These are phyloP conservation scores for Cacatua alba DNA, from an alignment of 2,113 vertebrate genomes.

Conservation along the genomic window DNA sequence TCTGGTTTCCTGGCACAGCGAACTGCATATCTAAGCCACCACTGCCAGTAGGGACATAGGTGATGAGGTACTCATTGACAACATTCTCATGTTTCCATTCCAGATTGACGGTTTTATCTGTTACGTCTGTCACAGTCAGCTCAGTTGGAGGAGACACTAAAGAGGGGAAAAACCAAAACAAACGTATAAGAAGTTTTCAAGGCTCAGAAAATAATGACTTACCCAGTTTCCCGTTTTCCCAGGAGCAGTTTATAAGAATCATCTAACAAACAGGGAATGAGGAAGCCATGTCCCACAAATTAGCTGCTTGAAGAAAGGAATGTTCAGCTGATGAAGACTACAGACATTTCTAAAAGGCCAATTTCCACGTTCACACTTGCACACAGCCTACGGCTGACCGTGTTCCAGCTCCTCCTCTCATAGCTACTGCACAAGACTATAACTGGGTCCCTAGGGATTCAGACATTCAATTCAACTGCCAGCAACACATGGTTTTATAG, in stretches of 20 bases:
- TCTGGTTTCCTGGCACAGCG: constrained; percentile 88
- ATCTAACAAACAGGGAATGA: not conserved
- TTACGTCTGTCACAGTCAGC: constrained; percentile 86
- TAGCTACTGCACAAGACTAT: not conserved
- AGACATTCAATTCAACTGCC: not conserved
- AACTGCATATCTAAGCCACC: constrained; percentile 91
- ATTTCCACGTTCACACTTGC: not conserved
- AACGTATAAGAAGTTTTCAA: not conserved
- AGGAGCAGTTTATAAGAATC: not conserved
- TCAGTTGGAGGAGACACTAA: constrained; percentile 92
- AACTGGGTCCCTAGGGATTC: not conserved
- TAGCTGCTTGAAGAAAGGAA: constrained; percentile 1
- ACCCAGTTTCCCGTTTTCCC: not conserved
- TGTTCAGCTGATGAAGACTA: constrained; percentile 26
- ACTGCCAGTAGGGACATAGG: constrained; percentile 85
- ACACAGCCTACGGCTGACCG: not conserved
- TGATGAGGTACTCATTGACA: constrained; percentile 88
- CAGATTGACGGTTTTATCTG: constrained; percentile 89
- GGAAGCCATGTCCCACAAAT: not conserved
- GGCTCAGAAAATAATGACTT: not conserved
- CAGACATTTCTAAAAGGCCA: constrained; percentile 35
- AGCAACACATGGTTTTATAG: not conserved
- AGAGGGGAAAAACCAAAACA: not conserved
- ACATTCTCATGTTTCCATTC: constrained; percentile 93
- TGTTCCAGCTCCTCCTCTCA: not conserved